A percentile compares a stretch with the other conserved stretches of the same genome.
Evolutionary conservation across 1,140 invertebrate genomes (phyloP).

Genomic region (Drosophila pseudoananassae): DNA sequence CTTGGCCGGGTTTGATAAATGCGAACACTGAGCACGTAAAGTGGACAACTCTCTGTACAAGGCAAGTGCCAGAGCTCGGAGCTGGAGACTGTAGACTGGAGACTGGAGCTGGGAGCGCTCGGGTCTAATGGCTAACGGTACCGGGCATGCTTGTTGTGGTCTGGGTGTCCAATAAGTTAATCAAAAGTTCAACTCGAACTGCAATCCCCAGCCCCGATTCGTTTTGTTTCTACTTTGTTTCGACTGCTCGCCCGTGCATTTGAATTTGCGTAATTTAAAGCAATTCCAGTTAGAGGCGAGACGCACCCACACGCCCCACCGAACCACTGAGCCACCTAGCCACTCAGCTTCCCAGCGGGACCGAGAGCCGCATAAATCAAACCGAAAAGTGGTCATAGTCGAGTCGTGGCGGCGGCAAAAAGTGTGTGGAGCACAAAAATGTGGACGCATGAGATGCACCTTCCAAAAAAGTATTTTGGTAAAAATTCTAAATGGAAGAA

Average conservation of each 20-base stretch:
- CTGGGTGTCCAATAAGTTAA: constrained; percentile 71
- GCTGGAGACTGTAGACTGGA: constrained; percentile 1
- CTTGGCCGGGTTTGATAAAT: constrained; percentile 62
- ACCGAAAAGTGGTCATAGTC: constrained; percentile 63
- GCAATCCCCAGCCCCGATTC: constrained; percentile 12
- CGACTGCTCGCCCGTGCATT: constrained; percentile 21
- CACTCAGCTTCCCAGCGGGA: constrained; percentile 39
- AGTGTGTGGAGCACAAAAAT: constrained; percentile 26
- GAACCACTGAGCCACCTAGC: constrained; percentile 23
- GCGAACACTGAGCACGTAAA: constrained; percentile 56
- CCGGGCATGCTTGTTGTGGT: constrained; percentile 40
- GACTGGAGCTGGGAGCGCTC: constrained; percentile 10
- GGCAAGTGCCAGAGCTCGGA: constrained; percentile 33
- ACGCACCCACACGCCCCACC: constrained; percentile 73
- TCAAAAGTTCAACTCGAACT: constrained; percentile 73
- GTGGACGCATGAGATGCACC: constrained; percentile 46
- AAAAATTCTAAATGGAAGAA: too few relatives aligned
- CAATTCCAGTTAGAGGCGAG: constrained; percentile 71
- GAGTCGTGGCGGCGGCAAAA: constrained; percentile 27
- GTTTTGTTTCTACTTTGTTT: constrained; percentile 42
- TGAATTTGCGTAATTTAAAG: constrained; percentile 80
- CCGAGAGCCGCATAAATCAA: constrained; percentile 74
- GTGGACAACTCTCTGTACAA: constrained; percentile 62
- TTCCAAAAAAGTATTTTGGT: neutral
- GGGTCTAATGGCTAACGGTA: constrained; percentile 46